Evolutionary conservation across 2,113 vertebrate genomes (phyloP), one percentile per base, ranked within the genome.

Genomic region (Amazona vittata): DNA sequence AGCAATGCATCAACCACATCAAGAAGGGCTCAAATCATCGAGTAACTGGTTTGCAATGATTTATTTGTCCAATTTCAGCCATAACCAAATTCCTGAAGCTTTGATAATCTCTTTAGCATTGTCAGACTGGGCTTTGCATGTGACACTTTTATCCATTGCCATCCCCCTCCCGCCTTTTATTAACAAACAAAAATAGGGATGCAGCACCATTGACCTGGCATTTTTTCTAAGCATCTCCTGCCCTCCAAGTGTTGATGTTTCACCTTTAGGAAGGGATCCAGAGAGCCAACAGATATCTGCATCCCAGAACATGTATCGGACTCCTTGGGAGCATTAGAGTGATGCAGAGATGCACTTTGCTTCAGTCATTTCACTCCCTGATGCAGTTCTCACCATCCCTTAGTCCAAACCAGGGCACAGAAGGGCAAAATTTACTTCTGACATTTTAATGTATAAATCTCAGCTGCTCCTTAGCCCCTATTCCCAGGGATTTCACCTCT

Each of bases 251-350:
- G 28, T 4, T 11, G 7, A 12, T 11, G 85, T 29, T 83, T 79
- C 64, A 49, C 83, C 84, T 84, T 83, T 64, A 82, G 95, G 87
- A 97, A 89, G 82, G 41, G 14, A 59, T 94, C 82, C 86, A 90
- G 53, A 77, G 91, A 31, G n/a, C 63, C 1, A 0, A 47, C 17
- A 25, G 39, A 0, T 10, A 14, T 82, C 71, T 79, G 68, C 68
- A 76, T 71, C 46, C 59, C 5, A 0, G 10, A 31, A 52, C 21
- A 3, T 46, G 33, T 15, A 6, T 69, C 3, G 62, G 29, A 52
- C 43, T 81, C 60, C 64, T 0, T 6, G 49, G 93, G 84, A 95
- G 90, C 0, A 2, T 64, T 46, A 8, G 3, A 9, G 77, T 15
- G 60, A 69, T 47, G 83, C 62, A 41, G 86, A 83, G 79, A 68